Conservation (phyloP, 2,888 invertebrate genomes). For the Lasioglossum morio region DNA sequence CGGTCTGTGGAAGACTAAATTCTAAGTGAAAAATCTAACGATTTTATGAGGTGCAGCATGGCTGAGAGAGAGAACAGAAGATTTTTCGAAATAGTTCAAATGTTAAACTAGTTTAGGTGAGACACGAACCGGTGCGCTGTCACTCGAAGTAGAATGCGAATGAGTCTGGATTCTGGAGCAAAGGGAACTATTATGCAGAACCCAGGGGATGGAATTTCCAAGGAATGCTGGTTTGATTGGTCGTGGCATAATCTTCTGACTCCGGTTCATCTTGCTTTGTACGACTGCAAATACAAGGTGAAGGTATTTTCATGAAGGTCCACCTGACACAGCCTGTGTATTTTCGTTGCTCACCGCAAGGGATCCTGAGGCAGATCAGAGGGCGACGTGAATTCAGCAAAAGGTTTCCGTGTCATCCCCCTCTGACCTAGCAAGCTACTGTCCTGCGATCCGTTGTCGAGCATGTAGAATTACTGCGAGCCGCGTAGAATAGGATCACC, state of each 20-base stretch:
- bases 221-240: conserved; percentile 1
- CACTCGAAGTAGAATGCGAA: neutral
- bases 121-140: neutral
- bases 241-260: neutral
- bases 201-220: neutral
- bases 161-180: neutral
- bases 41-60: too few species aligned
- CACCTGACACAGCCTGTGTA: neutral
- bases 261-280: neutral
- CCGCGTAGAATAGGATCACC: neutral
- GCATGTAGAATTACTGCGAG: conserved; percentile 32
- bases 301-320: neutral
- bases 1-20: too few species aligned
- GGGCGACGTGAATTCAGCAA: neutral
- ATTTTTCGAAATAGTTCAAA: neutral
- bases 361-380: neutral
- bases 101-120: neutral
- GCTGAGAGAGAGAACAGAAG: neutral
- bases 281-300: neutral
- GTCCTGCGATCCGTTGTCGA: neutral
- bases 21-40: too few species aligned
- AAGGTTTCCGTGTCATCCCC: neutral
- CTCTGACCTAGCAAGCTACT: neutral
- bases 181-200: neutral
- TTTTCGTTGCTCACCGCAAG: neutral